phyloP scores from a whole-genome alignment of 2,888 invertebrate species.

The Hylaea fasciaria region DNA sequence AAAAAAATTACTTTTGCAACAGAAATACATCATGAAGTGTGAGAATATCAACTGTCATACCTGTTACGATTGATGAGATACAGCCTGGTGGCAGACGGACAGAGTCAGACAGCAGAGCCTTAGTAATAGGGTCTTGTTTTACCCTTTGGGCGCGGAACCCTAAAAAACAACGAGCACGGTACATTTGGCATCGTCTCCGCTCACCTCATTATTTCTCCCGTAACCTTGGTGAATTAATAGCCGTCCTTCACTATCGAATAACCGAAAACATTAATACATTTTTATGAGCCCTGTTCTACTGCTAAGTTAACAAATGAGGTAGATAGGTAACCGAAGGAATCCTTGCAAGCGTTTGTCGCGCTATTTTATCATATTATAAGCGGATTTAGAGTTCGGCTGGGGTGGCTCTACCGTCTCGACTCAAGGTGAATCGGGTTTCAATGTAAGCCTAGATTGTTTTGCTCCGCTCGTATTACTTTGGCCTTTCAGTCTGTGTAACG shows the following conservation, averaged over 20 bases:
- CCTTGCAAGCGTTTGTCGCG: conserved; percentile 59
- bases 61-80: too few relatives aligned
- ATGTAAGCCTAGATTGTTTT: conserved; percentile 74
- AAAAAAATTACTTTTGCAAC: too few relatives aligned
- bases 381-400: conserved; percentile 64
- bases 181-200: conserved; percentile 18
- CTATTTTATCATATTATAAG: conserved; percentile 69
- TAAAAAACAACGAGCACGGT: conserved; percentile 12
- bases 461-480: conserved; percentile 65
- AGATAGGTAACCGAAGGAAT: conserved; percentile 50
- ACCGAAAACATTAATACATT: conserved; percentile 3
- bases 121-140: too few relatives aligned
- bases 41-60: too few relatives aligned
- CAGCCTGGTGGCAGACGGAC: too few relatives aligned
- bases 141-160: too few relatives aligned
- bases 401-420: conserved; percentile 49
- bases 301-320: neutral
- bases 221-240: conserved; percentile 29
- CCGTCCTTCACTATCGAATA: conserved; percentile 10
- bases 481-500: conserved; percentile 46
- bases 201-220: conserved; percentile 17
- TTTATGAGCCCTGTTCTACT: neutral
- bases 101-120: too few relatives aligned
- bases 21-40: too few relatives aligned
- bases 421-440: conserved; percentile 71